Evolutionary conservation across 2,797 vertebrate genomes (phyloP), one percentile per base, ranked within the genome.

Genomic region (Cyprinella venusta): DNA sequence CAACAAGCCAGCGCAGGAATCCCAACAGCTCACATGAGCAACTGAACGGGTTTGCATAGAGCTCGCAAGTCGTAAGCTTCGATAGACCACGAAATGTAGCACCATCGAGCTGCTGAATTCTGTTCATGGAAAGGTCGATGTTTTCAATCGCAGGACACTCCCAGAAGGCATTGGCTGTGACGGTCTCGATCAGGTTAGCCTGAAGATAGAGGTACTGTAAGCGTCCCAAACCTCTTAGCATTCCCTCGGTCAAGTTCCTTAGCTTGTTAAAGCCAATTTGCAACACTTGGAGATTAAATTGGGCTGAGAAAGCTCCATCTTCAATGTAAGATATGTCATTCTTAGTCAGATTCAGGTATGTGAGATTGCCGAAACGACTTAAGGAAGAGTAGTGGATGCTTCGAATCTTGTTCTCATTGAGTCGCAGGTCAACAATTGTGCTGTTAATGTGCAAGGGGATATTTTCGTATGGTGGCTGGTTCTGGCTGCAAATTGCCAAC

Each of bases 161-260:
- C 96, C 97, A 96, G 94, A 99, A 99, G 91, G 97, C 96, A 92
- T 98, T 97, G 90, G 96, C 95, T 83, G 96, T 95, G 87, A 99
- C 97, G 4, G 93, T 94, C 95, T 99, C 98, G 0, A 99, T 99
- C 92, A 97, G 96, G 92, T 99, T 99, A 85, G 98, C 98, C 90
- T 99, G 98, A 90, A 99, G 96, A 95, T 99, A 99, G 85, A 99
- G 97, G 89, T 99, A 98, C 95, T 99, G 97, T 88, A 99, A 95
- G 91, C 97, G 97, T 88, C 96, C 94, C 93, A 99, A 94, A 79
- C 98, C 98, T 38, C 97, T 95, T 88, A 99, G 94, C 94, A 96
- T 97, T 24, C 97, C 98, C 92, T 98, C 98, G 0, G 97, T 99
- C 89, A 99, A 95, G 94, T 97, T 99, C 90, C 97, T 95, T 90